Evolutionary conservation across 37 sponge, comb jelly and placozoan genomes (phyloP).

Genomic region (Tethya wilhelma): DNA sequence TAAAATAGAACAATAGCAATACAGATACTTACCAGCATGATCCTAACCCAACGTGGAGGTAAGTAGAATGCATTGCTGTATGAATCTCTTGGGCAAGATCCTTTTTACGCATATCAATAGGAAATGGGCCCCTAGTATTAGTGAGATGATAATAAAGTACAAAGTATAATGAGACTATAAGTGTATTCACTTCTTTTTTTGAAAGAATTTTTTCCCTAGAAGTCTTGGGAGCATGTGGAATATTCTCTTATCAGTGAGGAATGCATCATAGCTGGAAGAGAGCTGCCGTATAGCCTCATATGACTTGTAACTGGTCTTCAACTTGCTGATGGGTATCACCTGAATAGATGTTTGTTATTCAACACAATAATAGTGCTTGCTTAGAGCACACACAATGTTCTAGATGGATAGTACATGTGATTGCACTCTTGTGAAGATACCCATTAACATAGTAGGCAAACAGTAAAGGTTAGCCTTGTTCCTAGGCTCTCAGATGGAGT

Average conservation of each 20-base stretch:
- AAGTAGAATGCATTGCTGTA: slow-evolving; percentile 54
- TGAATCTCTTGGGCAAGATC: slow-evolving; percentile 61
- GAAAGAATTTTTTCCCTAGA: slow-evolving; percentile 89
- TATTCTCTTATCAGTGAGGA: slow-evolving; percentile 68
- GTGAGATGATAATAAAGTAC: no score
- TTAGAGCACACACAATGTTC: neutral
- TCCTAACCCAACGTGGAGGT: slow-evolving; percentile 69
- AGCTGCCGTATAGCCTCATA: slow-evolving; percentile 80
- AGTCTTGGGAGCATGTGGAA: slow-evolving; percentile 65
- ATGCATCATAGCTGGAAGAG: slow-evolving; percentile 68
- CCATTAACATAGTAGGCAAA: no score
- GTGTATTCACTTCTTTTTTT: slow-evolving; percentile 69
- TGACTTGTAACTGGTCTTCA: slow-evolving; percentile 75
- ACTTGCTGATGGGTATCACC: slow-evolving; percentile 80
- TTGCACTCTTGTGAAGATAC: no score
- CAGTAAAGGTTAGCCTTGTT: no score
- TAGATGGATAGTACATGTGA: neutral
- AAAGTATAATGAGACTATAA: neutral
- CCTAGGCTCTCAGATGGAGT: no score
- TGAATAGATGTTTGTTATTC: slow-evolving; percentile 7
- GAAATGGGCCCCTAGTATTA: no score
- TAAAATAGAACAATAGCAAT: no score
- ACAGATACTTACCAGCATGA: slow-evolving; percentile 77
- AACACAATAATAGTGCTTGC: neutral
- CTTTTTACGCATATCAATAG: slow-evolving; percentile 72